Base-by-base conservation (phyloP, 2,888 invertebrate genomes). In the Sminthurinus aureus region DNA sequence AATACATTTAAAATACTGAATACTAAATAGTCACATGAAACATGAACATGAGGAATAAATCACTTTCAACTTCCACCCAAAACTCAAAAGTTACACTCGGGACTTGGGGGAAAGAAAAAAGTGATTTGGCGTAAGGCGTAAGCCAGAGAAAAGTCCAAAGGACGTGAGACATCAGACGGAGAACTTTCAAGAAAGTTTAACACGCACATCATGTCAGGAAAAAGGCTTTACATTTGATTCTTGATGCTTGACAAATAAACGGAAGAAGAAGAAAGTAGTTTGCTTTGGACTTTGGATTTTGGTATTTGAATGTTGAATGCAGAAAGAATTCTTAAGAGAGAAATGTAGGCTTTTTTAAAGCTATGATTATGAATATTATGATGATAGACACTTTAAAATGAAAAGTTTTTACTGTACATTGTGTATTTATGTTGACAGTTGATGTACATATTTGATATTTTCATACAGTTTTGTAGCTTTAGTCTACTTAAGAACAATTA, bases 231-330 rank as follows among this genome's bases (percentile, higher is more conserved):
- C n/a, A 38, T 38, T 38, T 38, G 4, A 20, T 71, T 2, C 26
- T 71, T 26, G 9, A 20, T 24, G 22, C 24, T 71, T 71, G 71
- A 71, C 71, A 71, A 71, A 71, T 71, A 71, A 71, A 71, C 71
- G 71, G 26, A 11, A 71, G 26, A 11, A 24, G 12, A 26, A 71
- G 71, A 26, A 71, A 24, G 22, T 71, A 13, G 71, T 71, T 12
- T 38, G 38, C 38, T 38, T 38, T n/a, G n/a, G n/a, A n/a, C n/a
- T n/a, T n/a, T n/a, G n/a, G n/a, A n/a, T n/a, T n/a, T n/a, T n/a
- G n/a, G n/a, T n/a, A n/a, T n/a, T n/a, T 38, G 38, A 38, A 38
- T 38, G 3, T 38, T 38, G 38, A 38, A 38, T 38, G 6, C 38
- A 38, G 38, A 38, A 38, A 38, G 38, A 38, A 38, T 38, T 1